Conservation (phyloP, 2,797 vertebrate genomes). For the Tolypeutes matacus region DNA sequence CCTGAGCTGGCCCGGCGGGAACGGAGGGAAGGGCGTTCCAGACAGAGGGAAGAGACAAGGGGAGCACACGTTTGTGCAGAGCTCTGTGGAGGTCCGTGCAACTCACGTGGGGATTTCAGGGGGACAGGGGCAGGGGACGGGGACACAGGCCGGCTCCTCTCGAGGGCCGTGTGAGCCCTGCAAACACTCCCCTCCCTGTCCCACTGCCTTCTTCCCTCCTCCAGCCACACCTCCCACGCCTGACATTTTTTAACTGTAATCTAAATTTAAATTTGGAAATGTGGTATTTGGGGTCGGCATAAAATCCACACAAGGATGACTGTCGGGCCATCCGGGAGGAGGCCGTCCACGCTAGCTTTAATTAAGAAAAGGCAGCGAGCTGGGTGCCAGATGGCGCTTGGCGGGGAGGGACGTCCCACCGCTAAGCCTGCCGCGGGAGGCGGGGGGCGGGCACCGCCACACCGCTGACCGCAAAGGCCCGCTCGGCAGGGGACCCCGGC, state of each 20-base stretch:
- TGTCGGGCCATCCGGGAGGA: background rate
- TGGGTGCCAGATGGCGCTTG: slow-evolving; percentile 73
- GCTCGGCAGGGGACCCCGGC: background rate
- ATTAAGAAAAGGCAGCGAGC: slow-evolving; percentile 76
- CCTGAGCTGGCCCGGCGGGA: background rate
- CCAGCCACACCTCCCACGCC: slow-evolving; percentile 44
- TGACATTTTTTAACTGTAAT: slow-evolving; percentile 38
- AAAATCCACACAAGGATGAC: background rate
- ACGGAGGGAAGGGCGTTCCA: too few relatives aligned
- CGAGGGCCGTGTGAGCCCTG: background rate
- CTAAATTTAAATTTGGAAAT: slow-evolving; percentile 29
- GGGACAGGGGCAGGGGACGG: background rate
- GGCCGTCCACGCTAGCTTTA: slow-evolving; percentile 54
- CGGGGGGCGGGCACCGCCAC: background rate
- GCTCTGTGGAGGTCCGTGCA: background rate
- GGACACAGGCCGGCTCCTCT: background rate
- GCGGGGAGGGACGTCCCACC: slow-evolving; percentile 67
- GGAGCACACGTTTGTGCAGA: background rate
- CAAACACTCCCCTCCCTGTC: background rate
- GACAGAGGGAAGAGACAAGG: background rate
- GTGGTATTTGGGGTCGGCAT: slow-evolving; percentile 19
- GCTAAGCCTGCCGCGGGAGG: slow-evolving; percentile 65
- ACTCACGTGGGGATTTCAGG: background rate
- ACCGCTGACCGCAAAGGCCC: slow-evolving; percentile 44
- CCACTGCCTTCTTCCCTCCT: background rate